Percentiles rank a stretch among this genome's conserved stretches.
Conservation (phyloP, 2,888 invertebrate species). For the Mechanitis messenoides region DNA sequence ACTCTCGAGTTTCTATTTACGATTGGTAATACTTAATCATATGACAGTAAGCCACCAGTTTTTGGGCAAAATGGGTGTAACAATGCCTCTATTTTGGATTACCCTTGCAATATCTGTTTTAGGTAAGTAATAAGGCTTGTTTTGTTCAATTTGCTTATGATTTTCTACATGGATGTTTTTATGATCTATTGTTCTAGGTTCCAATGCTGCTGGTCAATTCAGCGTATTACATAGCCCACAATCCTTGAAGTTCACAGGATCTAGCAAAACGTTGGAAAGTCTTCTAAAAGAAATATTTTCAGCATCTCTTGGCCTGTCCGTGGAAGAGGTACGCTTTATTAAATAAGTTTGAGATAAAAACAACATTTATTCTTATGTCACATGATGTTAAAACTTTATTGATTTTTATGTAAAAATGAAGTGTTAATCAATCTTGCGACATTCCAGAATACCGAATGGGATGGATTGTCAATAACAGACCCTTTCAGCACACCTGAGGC, state of each 20-base stretch:
- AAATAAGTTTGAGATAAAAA: neutral
- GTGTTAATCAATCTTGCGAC: neutral
- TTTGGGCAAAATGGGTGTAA: constrained; percentile 60
- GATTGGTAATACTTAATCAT: constrained; percentile 60
- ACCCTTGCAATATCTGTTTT: constrained; percentile 54
- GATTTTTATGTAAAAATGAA: neutral
- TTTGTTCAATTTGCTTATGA: constrained; percentile 4
- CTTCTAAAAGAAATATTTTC: constrained; percentile 82
- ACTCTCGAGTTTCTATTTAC: neutral
- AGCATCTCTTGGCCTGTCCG: constrained; percentile 83
- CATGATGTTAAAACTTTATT: constrained; percentile 2
- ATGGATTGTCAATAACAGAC: constrained; percentile 80
- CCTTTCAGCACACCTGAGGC: constrained; percentile 86
- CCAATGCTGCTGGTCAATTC: constrained; percentile 80
- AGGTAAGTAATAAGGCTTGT: constrained; percentile 47
- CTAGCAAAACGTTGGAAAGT: constrained; percentile 78
- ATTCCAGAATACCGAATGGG: constrained; percentile 79
- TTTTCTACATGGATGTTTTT: neutral
- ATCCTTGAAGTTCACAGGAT: constrained; percentile 81
- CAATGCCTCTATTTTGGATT: constrained; percentile 59
- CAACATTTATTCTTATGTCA: neutral
- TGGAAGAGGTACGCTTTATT: constrained; percentile 77
- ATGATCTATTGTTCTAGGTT: constrained; percentile 47
- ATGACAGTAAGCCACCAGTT: constrained; percentile 59
- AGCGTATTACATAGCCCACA: constrained; percentile 81